These are phyloP conservation scores for Propsilocerus akamusi DNA, from an alignment of 1,140 invertebrate genomes.

Conservation along the genomic window DNA sequence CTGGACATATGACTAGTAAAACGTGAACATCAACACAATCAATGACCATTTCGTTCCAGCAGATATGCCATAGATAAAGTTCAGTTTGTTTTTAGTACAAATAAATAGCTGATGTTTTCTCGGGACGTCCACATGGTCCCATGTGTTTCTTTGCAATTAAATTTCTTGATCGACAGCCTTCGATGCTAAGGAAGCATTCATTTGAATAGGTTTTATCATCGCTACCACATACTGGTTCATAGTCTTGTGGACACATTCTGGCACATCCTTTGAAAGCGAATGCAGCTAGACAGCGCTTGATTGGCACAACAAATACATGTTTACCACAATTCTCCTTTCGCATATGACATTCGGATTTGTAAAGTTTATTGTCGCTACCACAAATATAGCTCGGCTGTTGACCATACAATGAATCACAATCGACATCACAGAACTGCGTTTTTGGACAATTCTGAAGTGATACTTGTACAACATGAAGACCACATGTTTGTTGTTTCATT, in stretches of 20 bases:
- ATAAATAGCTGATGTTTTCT: conserved; percentile 21
- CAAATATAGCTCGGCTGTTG: conserved; percentile 67
- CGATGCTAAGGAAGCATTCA: conserved; percentile 78
- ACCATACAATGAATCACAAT: conserved; percentile 34
- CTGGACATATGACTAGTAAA: too few relatives aligned
- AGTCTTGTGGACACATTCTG: conserved; percentile 63
- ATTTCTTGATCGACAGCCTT: conserved; percentile 60
- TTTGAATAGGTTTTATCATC: conserved; percentile 83
- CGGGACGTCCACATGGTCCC: conserved; percentile 21
- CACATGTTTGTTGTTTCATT: conserved; percentile 64
- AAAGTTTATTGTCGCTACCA: conserved; percentile 70
- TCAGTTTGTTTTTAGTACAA: conserved; percentile 18
- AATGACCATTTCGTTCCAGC: too few relatives aligned
- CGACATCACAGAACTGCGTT: conserved; percentile 59
- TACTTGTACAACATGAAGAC: conserved; percentile 61
- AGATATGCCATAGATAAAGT: too few relatives aligned
- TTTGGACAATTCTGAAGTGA: conserved; percentile 61
- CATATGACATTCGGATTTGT: conserved; percentile 86
- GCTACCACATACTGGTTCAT: conserved; percentile 76
- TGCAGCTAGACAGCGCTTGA: conserved; percentile 61
- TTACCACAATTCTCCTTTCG: conserved; percentile 78
- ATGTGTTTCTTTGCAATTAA: conserved; percentile 19
- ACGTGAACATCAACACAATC: too few relatives aligned
- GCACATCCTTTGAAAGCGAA: conserved; percentile 73
- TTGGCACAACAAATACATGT: conserved; percentile 71